phyloP scores from a whole-genome alignment of 1,140 invertebrate species.

The Sitophilus oryzae region DNA sequence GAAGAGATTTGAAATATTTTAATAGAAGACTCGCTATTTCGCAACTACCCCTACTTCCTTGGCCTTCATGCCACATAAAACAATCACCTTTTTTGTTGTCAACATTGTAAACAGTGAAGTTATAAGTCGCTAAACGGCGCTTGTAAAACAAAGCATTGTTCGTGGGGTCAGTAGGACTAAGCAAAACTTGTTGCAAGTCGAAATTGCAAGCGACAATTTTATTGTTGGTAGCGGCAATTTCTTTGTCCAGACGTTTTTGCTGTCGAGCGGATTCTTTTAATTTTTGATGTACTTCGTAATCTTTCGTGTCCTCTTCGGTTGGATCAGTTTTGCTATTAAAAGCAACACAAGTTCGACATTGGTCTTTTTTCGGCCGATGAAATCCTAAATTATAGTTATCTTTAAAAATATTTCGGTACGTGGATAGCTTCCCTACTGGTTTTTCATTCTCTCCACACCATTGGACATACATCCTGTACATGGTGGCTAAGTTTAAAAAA shows the following conservation, averaged over 20 bases:
- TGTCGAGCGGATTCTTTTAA: background rate
- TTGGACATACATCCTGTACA: constrained; percentile 14
- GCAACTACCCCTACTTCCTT: constrained; percentile 17
- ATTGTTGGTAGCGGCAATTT: background rate
- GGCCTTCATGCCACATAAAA: constrained; percentile 13
- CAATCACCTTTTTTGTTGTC: constrained; percentile 8
- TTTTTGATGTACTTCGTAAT: constrained; percentile 4
- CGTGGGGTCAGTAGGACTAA: constrained; percentile 7
- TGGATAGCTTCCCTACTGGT: too few relatives aligned
- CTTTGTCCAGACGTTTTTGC: constrained; percentile 8
- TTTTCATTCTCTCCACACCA: constrained; percentile 5
- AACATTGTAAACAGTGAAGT: constrained; percentile 16
- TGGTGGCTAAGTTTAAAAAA: constrained; percentile 11
- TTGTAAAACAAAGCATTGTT: constrained; percentile 25
- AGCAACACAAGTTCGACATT: constrained; percentile 6
- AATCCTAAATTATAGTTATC: too few relatives aligned
- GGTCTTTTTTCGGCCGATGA: constrained; percentile 14
- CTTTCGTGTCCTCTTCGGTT: background rate
- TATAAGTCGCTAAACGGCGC: constrained; percentile 11
- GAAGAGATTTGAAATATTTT: constrained; percentile 11
- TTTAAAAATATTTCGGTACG: too few relatives aligned
- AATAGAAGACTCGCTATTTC: constrained; percentile 10
- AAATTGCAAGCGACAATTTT: constrained; percentile 10
- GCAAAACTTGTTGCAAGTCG: constrained; percentile 16
- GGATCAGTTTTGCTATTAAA: constrained; percentile 7